phyloP scores from a whole-genome alignment of 2,113 vertebrate genomes.

The Protobothrops mucrosquamatus region DNA sequence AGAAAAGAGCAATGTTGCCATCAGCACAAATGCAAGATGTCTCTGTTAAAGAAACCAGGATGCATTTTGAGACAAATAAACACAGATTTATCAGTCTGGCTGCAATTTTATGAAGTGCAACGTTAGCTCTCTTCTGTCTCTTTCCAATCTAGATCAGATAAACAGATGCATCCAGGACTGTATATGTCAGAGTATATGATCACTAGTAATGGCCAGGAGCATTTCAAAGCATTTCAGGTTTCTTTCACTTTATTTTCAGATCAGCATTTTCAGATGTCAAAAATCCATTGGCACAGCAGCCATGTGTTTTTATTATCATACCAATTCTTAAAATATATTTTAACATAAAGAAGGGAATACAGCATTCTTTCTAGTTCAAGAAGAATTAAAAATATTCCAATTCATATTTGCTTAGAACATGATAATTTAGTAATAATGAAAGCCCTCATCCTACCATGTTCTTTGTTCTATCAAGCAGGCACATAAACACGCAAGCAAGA shows the following conservation, averaged over 20 bases:
- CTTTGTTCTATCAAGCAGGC: not conserved
- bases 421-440: not conserved
- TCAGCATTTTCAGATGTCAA: slow-evolving; percentile 41
- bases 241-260: slow-evolving; percentile 49
- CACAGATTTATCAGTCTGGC: slow-evolving; percentile 68
- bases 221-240: slow-evolving; percentile 50
- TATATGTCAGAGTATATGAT: slow-evolving; percentile 47
- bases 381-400: slow-evolving; percentile 19
- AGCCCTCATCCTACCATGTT: not conserved
- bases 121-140: slow-evolving; percentile 58
- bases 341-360: not conserved
- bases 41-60: slow-evolving; percentile 60
- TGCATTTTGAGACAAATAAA: slow-evolving; percentile 59
- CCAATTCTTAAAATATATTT: slow-evolving; percentile 29
- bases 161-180: slow-evolving; percentile 36
- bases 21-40: slow-evolving; percentile 49
- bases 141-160: slow-evolving; percentile 62
- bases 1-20: slow-evolving; percentile 20
- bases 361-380: slow-evolving; percentile 1
- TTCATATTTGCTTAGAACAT: slow-evolving; percentile 10
- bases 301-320: slow-evolving; percentile 40
- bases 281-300: slow-evolving; percentile 31
- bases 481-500: not conserved
- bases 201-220: slow-evolving; percentile 45
- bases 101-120: slow-evolving; percentile 60